phyloP scores from a whole-genome alignment of 1,140 invertebrate species.

The Platorchestia sp. region DNA sequence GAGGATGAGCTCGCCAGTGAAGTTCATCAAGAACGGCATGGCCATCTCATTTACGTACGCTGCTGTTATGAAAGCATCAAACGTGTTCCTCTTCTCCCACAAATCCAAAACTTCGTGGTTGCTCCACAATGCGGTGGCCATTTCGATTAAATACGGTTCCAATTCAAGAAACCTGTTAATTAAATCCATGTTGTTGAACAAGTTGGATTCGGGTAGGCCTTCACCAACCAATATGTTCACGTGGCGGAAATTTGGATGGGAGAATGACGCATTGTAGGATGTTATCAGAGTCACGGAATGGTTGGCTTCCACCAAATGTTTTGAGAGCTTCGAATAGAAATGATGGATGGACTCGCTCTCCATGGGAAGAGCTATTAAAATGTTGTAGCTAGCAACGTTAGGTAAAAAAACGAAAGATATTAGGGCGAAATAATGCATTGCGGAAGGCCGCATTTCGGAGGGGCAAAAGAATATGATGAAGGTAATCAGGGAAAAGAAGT shows the following conservation, averaged over 20 bases:
- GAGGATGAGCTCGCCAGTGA: background rate
- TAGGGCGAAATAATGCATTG: no score
- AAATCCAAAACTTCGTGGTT: background rate
- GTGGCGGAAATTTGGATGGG: background rate
- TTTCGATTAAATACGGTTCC: background rate
- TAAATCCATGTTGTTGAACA: background rate
- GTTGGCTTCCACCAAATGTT: conserved; percentile 13
- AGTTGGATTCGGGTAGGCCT: background rate
- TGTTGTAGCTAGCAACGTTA: no score
- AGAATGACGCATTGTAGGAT: background rate
- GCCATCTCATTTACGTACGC: conserved; percentile 7
- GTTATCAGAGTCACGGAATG: background rate
- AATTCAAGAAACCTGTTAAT: background rate
- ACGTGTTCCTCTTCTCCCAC: background rate
- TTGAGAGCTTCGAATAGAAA: background rate
- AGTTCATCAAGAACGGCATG: conserved; percentile 17
- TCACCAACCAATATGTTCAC: background rate
- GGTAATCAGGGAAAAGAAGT: no score
- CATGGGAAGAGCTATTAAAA: background rate
- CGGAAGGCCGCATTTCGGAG: no score
- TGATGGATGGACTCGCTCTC: background rate
- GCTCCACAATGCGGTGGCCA: background rate
- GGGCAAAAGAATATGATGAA: no score
- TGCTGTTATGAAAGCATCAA: conserved; percentile 7
- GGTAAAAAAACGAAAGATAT: no score